Evolutionary conservation across 2,113 vertebrate species (phyloP).

Genomic region (Microtus montanus): DNA sequence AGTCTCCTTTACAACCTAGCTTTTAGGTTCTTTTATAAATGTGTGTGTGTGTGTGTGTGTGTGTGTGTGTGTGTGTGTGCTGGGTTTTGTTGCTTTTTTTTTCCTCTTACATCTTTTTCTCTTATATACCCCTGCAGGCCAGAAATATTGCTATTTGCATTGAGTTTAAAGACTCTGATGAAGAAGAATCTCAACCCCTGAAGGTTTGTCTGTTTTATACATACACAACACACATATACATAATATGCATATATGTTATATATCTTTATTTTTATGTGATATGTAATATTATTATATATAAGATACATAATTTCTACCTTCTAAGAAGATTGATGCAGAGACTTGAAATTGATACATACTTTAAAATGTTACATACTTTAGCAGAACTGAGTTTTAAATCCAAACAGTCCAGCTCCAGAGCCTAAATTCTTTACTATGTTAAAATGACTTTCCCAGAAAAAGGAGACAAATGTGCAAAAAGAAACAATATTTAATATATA

Average conservation of each 20-base stretch:
- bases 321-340: background rate
- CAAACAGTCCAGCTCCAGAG: background rate
- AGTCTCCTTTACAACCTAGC: constrained; percentile 12
- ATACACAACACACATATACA: too few species aligned
- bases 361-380: background rate
- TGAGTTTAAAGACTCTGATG: constrained; percentile 98
- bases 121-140: constrained; percentile 86
- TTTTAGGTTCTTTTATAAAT: background rate
- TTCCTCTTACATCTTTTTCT: background rate
- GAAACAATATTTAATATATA: background rate
- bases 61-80: background rate
- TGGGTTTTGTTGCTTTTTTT: background rate
- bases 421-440: background rate
- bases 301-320: background rate
- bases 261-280: too few species aligned
- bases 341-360: background rate
- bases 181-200: constrained; percentile 94
- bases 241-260: background rate
- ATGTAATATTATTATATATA: too few species aligned
- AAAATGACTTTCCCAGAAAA: constrained; percentile 22
- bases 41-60: background rate
- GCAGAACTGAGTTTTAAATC: background rate
- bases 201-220: constrained; percentile 86
- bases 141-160: constrained; percentile 97
- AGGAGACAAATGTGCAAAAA: background rate